Evolutionary conservation across 1,140 invertebrate genomes (phyloP).

Genomic region (Papilio polyxenes): DNA sequence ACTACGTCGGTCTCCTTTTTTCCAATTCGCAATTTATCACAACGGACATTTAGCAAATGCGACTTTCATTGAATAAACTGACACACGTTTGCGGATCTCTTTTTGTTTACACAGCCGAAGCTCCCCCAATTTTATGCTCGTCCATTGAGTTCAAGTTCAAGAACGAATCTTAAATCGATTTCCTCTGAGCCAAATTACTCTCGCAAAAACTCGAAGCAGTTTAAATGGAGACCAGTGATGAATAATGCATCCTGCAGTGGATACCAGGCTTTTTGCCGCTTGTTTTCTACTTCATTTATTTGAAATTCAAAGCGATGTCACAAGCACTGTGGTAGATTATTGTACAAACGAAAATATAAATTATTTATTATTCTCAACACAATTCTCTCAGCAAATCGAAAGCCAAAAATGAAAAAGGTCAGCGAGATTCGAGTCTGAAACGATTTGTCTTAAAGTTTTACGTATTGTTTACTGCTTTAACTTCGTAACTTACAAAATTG

Average conservation of each 20-base stretch:
- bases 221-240: constrained; percentile 22
- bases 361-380: constrained; percentile 32
- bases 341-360: constrained; percentile 34
- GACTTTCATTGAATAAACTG: constrained; percentile 28
- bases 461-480: not conserved
- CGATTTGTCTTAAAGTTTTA: constrained; percentile 4
- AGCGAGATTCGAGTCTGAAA: not conserved
- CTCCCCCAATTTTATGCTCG: constrained; percentile 27
- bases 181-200: constrained; percentile 31
- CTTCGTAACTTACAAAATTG: not conserved
- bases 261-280: constrained; percentile 25
- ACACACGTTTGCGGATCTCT: constrained; percentile 16
- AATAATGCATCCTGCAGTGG: constrained; percentile 23
- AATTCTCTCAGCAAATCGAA: not conserved
- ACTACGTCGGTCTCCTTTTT: not conserved
- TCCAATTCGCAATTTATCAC: constrained; percentile 21
- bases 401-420: not conserved
- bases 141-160: constrained; percentile 40
- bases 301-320: constrained; percentile 22
- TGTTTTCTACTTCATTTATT: constrained; percentile 18
- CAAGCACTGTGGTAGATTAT: constrained; percentile 13
- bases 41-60: constrained; percentile 24
- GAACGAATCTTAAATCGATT: constrained; percentile 39
- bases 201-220: constrained; percentile 31
- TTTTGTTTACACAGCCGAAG: constrained; percentile 29